Conservation (phyloP, 2,888 invertebrate genomes). For the Poecilus cupreus region DNA sequence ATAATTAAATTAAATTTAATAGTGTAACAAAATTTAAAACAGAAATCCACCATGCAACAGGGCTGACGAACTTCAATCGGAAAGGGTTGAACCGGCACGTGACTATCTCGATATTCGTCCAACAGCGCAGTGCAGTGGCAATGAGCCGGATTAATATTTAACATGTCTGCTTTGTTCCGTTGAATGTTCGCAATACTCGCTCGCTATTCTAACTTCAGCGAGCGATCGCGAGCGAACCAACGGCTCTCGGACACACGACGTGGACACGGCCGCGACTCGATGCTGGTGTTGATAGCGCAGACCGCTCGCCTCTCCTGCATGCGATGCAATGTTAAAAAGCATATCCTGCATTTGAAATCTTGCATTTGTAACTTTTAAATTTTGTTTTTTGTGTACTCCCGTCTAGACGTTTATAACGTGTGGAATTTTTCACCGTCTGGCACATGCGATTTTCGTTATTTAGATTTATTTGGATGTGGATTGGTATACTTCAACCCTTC, state of each 20-base stretch:
- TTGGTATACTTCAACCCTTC: too few species aligned
- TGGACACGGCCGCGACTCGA: background rate
- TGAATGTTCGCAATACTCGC: background rate
- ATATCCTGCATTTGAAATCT: constrained; percentile 22
- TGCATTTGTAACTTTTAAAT: background rate
- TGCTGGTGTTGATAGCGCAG: background rate
- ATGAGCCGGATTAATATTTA: constrained; percentile 50
- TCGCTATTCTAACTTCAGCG: background rate
- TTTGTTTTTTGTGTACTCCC: background rate
- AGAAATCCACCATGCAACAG: background rate
- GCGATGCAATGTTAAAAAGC: constrained; percentile 29
- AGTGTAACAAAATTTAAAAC: background rate
- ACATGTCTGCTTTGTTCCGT: constrained; percentile 41
- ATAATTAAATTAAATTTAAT: too few species aligned
- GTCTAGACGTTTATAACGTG: background rate
- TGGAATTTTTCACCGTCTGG: background rate
- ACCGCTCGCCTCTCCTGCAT: background rate
- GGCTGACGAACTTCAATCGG: background rate
- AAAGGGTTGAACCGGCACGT: background rate
- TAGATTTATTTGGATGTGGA: too few species aligned
- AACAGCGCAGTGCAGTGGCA: background rate
- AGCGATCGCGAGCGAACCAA: background rate
- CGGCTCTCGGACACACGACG: background rate
- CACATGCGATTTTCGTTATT: background rate
- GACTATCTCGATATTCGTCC: background rate